Evolutionary conservation across 2,888 invertebrate species (phyloP).

Genomic region (Heteropelma amictum): DNA sequence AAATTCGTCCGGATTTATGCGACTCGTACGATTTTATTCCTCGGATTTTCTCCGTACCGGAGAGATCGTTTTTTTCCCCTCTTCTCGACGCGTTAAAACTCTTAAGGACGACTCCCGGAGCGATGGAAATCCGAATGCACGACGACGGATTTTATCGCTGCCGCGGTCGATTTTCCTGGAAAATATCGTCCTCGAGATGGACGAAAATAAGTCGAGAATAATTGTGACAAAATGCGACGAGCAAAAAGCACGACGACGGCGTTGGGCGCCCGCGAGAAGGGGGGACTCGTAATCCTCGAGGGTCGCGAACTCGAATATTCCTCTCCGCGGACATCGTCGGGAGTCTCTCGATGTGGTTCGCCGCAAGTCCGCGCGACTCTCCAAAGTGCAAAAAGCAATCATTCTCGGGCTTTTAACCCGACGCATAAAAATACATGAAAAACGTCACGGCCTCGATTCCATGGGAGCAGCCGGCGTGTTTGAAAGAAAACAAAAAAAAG

Average conservation of each 20-base stretch:
- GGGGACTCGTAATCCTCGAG: not conserved
- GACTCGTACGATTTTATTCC: no score
- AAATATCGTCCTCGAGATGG: constrained; percentile 4
- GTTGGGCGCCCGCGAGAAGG: not conserved
- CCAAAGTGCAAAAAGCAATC: not conserved
- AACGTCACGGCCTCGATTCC: no score
- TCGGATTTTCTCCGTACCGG: no score
- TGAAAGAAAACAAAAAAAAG: no score
- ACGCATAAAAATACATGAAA: not conserved
- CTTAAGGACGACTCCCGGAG: no score
- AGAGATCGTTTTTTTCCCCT: no score
- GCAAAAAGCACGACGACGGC: not conserved
- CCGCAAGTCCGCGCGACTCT: constrained; percentile 5
- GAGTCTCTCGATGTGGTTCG: constrained; percentile 8
- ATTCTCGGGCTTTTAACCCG: not conserved
- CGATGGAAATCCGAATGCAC: constrained; percentile 53
- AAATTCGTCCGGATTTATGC: no score
- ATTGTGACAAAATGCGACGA: not conserved
- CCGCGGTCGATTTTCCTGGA: constrained; percentile 15
- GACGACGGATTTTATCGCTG: constrained; percentile 50
- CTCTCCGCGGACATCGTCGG: not conserved
- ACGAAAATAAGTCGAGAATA: not conserved
- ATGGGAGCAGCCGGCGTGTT: no score
- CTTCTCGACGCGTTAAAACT: no score
- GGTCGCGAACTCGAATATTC: not conserved